Conservation (phyloP, 2,888 invertebrate species). For the Lithosia quadra region DNA sequence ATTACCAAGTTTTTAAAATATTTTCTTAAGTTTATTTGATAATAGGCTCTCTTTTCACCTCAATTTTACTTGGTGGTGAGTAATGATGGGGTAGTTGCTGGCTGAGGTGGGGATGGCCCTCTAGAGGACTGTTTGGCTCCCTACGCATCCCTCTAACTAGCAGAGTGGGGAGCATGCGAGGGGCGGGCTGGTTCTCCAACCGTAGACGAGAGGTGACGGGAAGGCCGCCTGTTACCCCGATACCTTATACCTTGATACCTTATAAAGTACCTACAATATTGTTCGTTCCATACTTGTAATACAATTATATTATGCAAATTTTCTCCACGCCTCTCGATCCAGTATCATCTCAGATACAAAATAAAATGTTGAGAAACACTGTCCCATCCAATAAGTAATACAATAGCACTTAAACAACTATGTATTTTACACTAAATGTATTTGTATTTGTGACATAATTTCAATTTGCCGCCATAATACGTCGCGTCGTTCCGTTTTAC, state of each 20-base stretch:
- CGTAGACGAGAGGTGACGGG: no score
- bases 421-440: constrained; percentile 46
- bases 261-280: not conserved
- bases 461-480: constrained; percentile 54
- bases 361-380: constrained; percentile 8
- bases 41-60: no score
- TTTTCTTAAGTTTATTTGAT: no score
- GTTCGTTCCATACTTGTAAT: not conserved
- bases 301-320: not conserved
- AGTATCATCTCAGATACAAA: not conserved
- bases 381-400: constrained; percentile 21
- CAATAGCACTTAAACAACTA: constrained; percentile 38
- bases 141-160: no score
- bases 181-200: no score
- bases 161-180: no score
- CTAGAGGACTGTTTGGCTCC: no score
- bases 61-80: no score
- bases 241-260: not conserved
- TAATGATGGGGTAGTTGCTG: no score
- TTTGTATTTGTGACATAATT: constrained; percentile 53
- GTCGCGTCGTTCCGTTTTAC: constrained; percentile 48
- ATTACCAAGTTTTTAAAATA: no score
- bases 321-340: not conserved
- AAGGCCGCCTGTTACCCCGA: no score
- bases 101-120: no score